Conservation (phyloP, 2,113 vertebrate genomes). For the Aptenodytes patagonicus region DNA sequence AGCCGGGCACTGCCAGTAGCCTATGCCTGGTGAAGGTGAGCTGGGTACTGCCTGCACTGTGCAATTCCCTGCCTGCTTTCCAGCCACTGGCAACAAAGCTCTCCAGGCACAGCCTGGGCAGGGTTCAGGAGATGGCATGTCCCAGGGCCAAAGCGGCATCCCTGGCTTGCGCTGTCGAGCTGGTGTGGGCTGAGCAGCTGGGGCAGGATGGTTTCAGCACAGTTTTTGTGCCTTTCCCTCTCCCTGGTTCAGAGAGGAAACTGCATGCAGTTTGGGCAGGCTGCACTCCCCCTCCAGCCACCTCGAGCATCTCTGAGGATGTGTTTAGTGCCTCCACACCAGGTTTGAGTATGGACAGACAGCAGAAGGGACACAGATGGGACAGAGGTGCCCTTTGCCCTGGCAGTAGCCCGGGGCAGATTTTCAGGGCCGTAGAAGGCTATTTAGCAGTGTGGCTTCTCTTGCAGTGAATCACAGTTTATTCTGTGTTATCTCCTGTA, state of each 20-base stretch:
- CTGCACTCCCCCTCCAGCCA: neutral
- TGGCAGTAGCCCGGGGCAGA: neutral
- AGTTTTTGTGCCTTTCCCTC: neutral
- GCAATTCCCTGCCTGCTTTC: neutral
- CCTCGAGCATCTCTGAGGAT: neutral
- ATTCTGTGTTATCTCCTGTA: neutral
- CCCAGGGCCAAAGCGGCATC: neutral
- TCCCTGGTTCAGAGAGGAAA: neutral
- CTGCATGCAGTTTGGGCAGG: fast-evolving
- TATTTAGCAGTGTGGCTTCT: neutral
- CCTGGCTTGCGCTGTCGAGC: neutral
- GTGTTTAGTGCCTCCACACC: neutral
- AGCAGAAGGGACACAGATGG: neutral
- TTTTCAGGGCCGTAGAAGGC: neutral
- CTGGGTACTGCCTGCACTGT: neutral
- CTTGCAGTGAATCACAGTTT: neutral
- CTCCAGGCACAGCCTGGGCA: neutral
- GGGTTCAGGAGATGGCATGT: neutral
- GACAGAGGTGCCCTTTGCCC: neutral
- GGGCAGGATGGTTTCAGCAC: neutral
- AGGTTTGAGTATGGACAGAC: neutral
- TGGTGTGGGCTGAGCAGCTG: neutral
- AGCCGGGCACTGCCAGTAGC: fast-evolving
- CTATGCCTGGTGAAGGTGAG: neutral
- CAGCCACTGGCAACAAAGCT: fast-evolving